These are phyloP conservation scores for Actinia equina DNA, from an alignment of 64 coral and sea anemone species.

Conservation along the genomic window DNA sequence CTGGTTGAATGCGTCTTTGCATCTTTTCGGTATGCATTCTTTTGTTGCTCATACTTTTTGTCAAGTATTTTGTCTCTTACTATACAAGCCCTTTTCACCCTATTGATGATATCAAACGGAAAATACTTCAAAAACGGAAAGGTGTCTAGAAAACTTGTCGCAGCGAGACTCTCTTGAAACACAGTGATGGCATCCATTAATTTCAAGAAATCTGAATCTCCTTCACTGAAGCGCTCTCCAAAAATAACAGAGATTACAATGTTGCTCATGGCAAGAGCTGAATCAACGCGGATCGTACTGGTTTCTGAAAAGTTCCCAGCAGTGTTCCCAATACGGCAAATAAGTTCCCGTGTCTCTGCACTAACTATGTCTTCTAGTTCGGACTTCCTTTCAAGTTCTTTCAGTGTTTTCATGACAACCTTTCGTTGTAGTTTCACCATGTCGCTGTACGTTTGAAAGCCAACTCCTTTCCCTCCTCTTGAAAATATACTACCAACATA, in stretches of 20 bases:
- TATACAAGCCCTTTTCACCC: constrained; percentile 1
- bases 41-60: constrained; percentile 50
- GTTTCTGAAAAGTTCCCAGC: not conserved
- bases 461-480: constrained; percentile 38
- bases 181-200: constrained; percentile 32
- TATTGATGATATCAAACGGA: constrained; percentile 30
- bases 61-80: constrained; percentile 50
- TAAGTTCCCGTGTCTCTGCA: constrained; percentile 26
- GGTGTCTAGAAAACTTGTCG: constrained; percentile 51
- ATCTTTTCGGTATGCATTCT: constrained; percentile 3
- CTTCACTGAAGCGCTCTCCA: constrained; percentile 35
- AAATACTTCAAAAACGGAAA: constrained; percentile 53
- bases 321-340: constrained; percentile 1
- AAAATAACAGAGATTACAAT: constrained; percentile 31
- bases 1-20: not conserved
- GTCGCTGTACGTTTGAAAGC: constrained; percentile 26
- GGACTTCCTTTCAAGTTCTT: not conserved
- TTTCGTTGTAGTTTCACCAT: constrained; percentile 36
- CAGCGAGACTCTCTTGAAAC: constrained; percentile 30
- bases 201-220: not conserved
- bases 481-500: constrained; percentile 61
- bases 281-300: not conserved
- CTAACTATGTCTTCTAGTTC: constrained; percentile 24
- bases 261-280: constrained; percentile 31
- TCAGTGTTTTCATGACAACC: constrained; percentile 23